Evolutionary conservation across 2,888 invertebrate species (phyloP), one percentile per base, ranked within the genome.

Genomic region (Athalia circularis): DNA sequence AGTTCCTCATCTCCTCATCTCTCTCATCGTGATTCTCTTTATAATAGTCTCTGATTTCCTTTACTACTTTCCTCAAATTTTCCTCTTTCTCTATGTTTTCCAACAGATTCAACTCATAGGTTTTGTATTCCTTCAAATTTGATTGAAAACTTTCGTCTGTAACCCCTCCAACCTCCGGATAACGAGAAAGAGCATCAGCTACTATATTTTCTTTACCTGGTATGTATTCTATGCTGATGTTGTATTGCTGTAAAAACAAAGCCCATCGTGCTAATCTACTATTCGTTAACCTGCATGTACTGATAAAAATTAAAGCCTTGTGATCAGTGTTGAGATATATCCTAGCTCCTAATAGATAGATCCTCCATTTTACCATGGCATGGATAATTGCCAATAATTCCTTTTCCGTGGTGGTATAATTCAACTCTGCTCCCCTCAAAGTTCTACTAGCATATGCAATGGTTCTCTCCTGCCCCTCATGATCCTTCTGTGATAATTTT

Each of bases 251-350:
- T 5, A 78, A 67, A 0, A 29, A 67, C 5, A 78, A n/a, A 4
- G 29, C 45, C 79, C 79, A 78, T 48, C 78, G 9, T 2, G 74
- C 77, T 2, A 76, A n/a, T 3, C 79, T 8, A 0, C 50, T 48
- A n/a, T 68, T 62, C 0, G 52, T n/a, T 0, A 76, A 45, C n/a
- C 13, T 13, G 29, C 79, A 77, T 2, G 1, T 70, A 3, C 59
- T 50, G 5, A 76, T 7, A 43, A 79, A 80, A 3, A 59, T 77
- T 43, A 79, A 13, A 2, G 77, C 80, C 9, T 54, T 64, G 29
- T 81, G 81, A 5, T 81, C 81, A 0, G 80, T 81, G 0, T 68
- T 13, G 0, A 79, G n/a, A 1, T 8, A 15, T 0, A 80, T 43
- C 7, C 52, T 62, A 0, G 79, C 50, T 4, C 79, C 78, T 0